Base-by-base conservation (phyloP, 2,888 invertebrate species). In the Tenthredo distinguenda region DNA sequence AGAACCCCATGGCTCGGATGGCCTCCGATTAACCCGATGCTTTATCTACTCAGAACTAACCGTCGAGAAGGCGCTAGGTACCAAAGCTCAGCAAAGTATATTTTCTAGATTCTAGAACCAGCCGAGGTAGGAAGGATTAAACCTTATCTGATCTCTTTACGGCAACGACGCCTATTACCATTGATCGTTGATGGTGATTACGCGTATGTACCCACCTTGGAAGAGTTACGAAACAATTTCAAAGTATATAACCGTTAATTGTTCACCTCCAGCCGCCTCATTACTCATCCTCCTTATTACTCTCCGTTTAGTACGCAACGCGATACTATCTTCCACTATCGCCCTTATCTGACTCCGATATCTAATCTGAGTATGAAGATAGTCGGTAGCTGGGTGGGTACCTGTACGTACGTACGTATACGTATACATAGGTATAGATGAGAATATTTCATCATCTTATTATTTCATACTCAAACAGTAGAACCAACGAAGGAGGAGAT, bases 221-320 rank as follows among this genome's bases (percentile, higher is more conserved):
- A 43, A 40, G 74, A 43, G 43, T 74, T 74, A 74, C 74, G 74
- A 74, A 74, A 74, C 74, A 74, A 74, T 43, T 74, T 74, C 40
- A n/a, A 74, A 43, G 74, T 74, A 74, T 74, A 74, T 74, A 74
- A 74, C 40, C 18, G 74, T 74, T 74, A 43, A 43, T 74, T 74
- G 21, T 74, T 26, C 43, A 55, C 6, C 55, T n/a, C 55, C 55
- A 18, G 18, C 50, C n/a, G n/a, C n/a, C 55, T 55, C n/a, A 55
- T 55, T 55, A 55, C 55, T 55, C 55, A 55, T 55, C 18, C 55
- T 55, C 55, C 18, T 55, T 55, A 55, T 55, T n/a, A 7, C 55
- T n/a, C n/a, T n/a, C 6, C 55, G 55, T 55, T 55, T n/a, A 55
- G 55, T 55, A 7, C 55, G n/a, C n/a, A n/a, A 55, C 55, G 55